Evolutionary conservation across 2,888 invertebrate species (phyloP).

Genomic region (Drosophila peninsularis): DNA sequence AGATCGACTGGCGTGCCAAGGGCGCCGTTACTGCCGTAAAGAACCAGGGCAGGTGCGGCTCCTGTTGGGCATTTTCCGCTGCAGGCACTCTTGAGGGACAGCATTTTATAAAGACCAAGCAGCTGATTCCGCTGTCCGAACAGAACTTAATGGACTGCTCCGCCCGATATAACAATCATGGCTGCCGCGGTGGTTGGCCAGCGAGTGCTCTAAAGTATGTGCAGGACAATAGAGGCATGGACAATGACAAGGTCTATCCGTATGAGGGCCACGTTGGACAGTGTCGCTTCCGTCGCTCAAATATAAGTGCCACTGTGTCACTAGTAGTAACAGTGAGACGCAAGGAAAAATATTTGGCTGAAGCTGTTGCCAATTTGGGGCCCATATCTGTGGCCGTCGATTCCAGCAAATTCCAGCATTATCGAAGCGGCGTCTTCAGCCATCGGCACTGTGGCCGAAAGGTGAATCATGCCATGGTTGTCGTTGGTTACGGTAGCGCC

Average conservation of each 20-base stretch:
- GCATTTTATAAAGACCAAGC: not conserved
- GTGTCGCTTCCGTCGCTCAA: conserved; percentile 88
- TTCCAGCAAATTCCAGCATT: conserved; percentile 95
- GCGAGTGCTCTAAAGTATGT: conserved; percentile 93
- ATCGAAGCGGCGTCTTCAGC: conserved; percentile 96
- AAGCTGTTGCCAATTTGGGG: conserved; percentile 93
- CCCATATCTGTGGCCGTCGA: conserved; percentile 96
- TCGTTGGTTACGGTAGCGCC: conserved; percentile 91
- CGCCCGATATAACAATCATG: conserved; percentile 90
- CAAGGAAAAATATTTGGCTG: conserved; percentile 86
- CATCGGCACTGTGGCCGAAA: conserved; percentile 89
- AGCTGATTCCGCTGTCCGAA: conserved; percentile 16
- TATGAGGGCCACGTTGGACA: conserved; percentile 95
- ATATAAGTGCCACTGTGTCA: conserved; percentile 89
- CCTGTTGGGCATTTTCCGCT: conserved; percentile 28
- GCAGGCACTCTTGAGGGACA: conserved; percentile 13
- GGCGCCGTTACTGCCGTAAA: conserved; percentile 25
- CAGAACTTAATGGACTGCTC: conserved; percentile 33
- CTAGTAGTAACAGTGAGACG: conserved; percentile 94
- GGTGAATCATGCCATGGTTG: conserved; percentile 95
- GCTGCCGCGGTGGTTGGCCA: conserved; percentile 97
- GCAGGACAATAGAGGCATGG: conserved; percentile 89
- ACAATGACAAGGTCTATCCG: conserved; percentile 85
- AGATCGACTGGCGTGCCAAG: conserved; percentile 26
- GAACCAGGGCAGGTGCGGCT: conserved; percentile 19